Conservation (phyloP, 2,113 vertebrate species). For the Notothenia coriiceps region DNA sequence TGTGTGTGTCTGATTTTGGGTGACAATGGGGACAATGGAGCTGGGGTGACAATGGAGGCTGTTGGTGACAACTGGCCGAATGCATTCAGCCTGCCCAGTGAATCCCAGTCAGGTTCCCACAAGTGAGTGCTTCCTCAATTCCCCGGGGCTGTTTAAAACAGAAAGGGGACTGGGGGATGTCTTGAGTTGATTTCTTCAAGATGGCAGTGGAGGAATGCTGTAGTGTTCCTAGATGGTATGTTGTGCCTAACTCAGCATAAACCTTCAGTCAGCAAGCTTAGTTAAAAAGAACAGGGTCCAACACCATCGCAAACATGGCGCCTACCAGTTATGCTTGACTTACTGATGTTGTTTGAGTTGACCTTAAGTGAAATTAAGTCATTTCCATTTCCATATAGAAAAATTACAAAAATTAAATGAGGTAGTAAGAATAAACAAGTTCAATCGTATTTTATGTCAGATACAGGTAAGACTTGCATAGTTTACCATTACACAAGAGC, state of each 20-base stretch:
- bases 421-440: too few relatives aligned
- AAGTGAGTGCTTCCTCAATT: conserved; percentile 72
- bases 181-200: conserved; percentile 24
- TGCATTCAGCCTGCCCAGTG: conserved; percentile 74
- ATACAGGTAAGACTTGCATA: neutral
- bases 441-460: too few relatives aligned
- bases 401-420: too few relatives aligned
- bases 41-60: conserved; percentile 73
- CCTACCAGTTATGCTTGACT: neutral
- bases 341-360: neutral
- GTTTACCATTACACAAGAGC: conserved; percentile 13
- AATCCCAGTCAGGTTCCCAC: conserved; percentile 81
- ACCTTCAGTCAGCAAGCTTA: neutral
- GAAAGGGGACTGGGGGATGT: conserved; percentile 11
- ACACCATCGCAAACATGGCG: neutral
- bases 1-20: conserved; percentile 80
- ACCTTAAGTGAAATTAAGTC: neutral
- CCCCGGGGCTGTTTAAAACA: conserved; percentile 54
- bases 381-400: too few relatives aligned
- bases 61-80: conserved; percentile 78
- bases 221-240: neutral
- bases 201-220: conserved; percentile 4
- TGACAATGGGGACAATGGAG: conserved; percentile 81
- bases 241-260: neutral
- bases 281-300: neutral